These are phyloP conservation scores for Otis tarda DNA, from an alignment of 2,113 vertebrate genomes.

Conservation along the genomic window DNA sequence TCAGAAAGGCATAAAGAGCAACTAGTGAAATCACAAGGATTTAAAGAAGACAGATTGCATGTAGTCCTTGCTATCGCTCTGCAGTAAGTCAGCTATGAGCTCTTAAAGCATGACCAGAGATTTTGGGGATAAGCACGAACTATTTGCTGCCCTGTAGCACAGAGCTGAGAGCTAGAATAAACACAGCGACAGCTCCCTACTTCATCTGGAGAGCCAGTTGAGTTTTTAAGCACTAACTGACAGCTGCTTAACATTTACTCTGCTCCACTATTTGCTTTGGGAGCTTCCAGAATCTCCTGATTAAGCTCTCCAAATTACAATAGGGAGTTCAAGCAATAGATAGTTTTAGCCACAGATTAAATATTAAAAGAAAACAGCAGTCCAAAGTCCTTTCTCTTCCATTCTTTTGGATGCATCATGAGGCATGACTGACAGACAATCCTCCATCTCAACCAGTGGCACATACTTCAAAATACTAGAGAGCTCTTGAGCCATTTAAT, in stretches of 20 bases:
- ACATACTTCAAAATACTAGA: background rate
- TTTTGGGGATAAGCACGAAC: background rate
- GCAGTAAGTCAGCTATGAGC: background rate
- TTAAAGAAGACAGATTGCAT: background rate
- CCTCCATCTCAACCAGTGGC: background rate
- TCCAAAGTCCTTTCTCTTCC: background rate
- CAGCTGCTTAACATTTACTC: background rate
- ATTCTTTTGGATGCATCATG: background rate
- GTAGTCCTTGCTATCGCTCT: rapidly evolving
- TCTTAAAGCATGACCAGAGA: background rate
- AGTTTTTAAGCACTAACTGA: background rate
- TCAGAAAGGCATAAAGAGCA: background rate
- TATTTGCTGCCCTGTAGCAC: background rate
- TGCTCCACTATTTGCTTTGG: background rate
- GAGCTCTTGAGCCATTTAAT: background rate
- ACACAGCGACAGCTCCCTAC: background rate
- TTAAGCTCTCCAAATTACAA: background rate
- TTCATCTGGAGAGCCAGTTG: background rate
- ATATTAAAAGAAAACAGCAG: background rate
- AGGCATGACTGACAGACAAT: background rate
- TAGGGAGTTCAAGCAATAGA: background rate
- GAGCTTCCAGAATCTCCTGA: background rate
- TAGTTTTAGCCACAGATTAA: background rate
- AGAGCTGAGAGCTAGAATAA: background rate
- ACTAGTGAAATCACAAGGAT: background rate